Evolutionary conservation across 2,113 vertebrate species (phyloP), one percentile per base, ranked within the genome.

Genomic region (Grantiella picta): DNA sequence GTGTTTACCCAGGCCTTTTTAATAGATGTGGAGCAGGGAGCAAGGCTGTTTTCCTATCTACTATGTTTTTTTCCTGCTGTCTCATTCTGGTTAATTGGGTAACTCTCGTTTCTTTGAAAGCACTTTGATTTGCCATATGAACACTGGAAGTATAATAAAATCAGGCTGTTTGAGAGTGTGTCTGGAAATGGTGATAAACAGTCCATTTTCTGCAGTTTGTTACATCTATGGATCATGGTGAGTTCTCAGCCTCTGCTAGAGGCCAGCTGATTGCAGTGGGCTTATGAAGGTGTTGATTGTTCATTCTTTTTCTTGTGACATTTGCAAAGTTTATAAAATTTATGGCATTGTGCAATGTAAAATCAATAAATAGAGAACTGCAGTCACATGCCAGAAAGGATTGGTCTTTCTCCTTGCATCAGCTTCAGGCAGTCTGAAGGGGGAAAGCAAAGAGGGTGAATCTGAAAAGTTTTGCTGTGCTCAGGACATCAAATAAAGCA

Each of bases 111-210:
- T 89, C 92, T 93, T 96, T 90, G 80, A 94, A 96, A 94, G 80
- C 65, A 71, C 95, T 95, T 96, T 96, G 90, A 93, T 91, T 94
- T 4, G 2, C 94, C 86, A 15, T 92, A 78, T 88, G 92, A 93
- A 89, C 72, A 52, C 90, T 94, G 92, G 89, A 92, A 93, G 92
- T 71, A 82, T 90, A 96, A 92, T 96, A 94, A 96, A 94, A 88
- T 86, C 95, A 90, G 94, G 65, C 94, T 92, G 90, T 96, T 96
- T 92, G 86, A 93, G 69, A 97, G 91, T 86, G 94, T 94, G 94
- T 90, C 95, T 92, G 96, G 96, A 92, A 90, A 81, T 63, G 91
- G 92, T 81, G 95, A 92, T 83, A 89, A 95, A 93, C 80, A 63
- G 80, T 86, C 80, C 14, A 1, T 93, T 90, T 93, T 92, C 91